Base-by-base conservation (phyloP, 1,140 invertebrate species). In the Achatina immaculata region DNA sequence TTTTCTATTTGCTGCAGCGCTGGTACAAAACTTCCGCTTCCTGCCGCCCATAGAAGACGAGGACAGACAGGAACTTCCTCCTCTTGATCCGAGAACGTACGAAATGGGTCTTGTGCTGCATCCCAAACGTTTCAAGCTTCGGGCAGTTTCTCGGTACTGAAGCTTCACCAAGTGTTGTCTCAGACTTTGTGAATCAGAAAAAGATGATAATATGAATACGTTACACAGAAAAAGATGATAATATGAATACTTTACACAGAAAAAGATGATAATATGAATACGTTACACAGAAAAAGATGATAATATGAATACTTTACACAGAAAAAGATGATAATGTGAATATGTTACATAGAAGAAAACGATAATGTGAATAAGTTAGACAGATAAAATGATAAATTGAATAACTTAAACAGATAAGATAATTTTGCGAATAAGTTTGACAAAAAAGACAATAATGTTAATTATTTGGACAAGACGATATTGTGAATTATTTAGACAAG, bases 1-100 rank as follows among this genome's bases (percentile, higher is more conserved):
- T 28, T 90, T 86, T 80, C 68, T 91, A 21, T 88, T 90, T 65
- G 85, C 86, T 28, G 78, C 83, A 9, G 71, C 89, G 1, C 62
- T 91, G 36, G 42, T 91, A 19, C 86, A 90, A 77, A 76, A 80
- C 16, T 95, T 95, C 86, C n/a, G 21, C 4, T 86, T 92, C 71
- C 38, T 65, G 36, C 78, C 81, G 4, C 78, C 80, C 11, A 79
- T 82, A 24, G 76, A 68, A 31, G 81, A 82, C 16, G 65, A 72
- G 24, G 0, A 2, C 1, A 45, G 34, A 1, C 1, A 3, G 34
- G 1, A 43, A 38, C 79, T 88, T 38, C 86, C 85, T 45, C 81
- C 80, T 11, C 80, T 85, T 6, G 88, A 87, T 77, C 88, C 89
- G 7, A 78, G 87, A 73, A 81, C 84, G 9, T 89, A 85, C 73